Evolutionary conservation across 1,140 invertebrate species (phyloP), one percentile per base, ranked within the genome.

Genomic region (Cecropterus lyciades): DNA sequence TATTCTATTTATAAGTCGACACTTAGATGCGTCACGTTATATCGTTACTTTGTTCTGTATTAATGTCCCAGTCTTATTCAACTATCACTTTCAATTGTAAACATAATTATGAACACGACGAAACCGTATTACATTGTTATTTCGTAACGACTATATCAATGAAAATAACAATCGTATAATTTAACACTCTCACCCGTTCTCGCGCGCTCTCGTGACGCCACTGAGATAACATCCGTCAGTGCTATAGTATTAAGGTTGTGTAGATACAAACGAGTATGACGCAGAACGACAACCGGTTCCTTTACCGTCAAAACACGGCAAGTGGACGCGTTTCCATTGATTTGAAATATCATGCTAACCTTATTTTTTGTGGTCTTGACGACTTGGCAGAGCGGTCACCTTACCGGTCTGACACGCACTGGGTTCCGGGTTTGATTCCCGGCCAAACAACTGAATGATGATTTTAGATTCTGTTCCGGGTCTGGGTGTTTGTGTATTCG

Each of bases 261-360:
- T 27, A 52, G n/a, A n/a, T 33, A 27, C 9, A 24, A 14, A 51
- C 52, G 9, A n/a, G 20, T 27, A 45, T n/a, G 30, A 20, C 11
- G 13, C 27, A 27, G 13, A 57, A 13, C 0, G 10, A 1, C 2
- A 13, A 57, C 40, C 13, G 55, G 55, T 57, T 57, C 13, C 5
- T 17, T 57, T 46, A 42, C 13, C 7, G 13, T 46, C 20, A 57
- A 15, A 57, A 46, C 20, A 46, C n/a, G 7, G 20, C n/a, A 6
- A 30, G 13, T 33, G 43, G 17, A 14, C 11, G 11, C 10, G 55
- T 27, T 20, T 57, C 42, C 55, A 57, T 30, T 57, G 20, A 14
- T n/a, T 7, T 3, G n/a, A 8, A 14, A 0, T 1, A 17, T 15
- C n/a, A 43, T 16, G 40, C n/a, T 4, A 20, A 24, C 17, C 3